A percentile compares a stretch with the other conserved stretches of the same genome.
phyloP scores from a whole-genome alignment of 2,113 vertebrate species.

The Tetrax tetrax region DNA sequence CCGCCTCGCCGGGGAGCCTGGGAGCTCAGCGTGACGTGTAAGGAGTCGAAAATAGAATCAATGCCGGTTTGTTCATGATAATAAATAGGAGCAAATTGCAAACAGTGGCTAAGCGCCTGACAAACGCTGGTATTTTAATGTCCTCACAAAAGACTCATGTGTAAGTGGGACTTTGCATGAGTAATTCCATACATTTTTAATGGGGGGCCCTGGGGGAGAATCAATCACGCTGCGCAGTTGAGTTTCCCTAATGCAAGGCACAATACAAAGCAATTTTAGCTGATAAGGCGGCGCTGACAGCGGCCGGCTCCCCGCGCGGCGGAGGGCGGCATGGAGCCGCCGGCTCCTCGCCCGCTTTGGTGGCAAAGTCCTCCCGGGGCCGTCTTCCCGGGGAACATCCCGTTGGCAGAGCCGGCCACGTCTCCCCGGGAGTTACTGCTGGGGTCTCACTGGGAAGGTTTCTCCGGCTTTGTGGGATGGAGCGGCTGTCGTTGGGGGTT shows the following conservation, averaged over 20 bases:
- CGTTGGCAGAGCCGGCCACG: rapidly evolving
- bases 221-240: neutral
- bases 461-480: rapidly evolving
- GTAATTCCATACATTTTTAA: slow-evolving; percentile 50
- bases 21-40: neutral
- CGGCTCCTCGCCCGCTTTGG: rapidly evolving
- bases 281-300: neutral
- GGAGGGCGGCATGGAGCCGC: neutral
- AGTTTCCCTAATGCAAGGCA: neutral
- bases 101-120: neutral
- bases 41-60: neutral
- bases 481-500: rapidly evolving
- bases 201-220: neutral
- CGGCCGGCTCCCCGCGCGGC: neutral
- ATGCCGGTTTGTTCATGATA: neutral
- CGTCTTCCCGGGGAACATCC: neutral
- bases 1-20: neutral
- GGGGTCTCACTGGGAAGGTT: neutral
- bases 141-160: neutral
- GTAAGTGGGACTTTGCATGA: slow-evolving; percentile 1
- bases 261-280: neutral
- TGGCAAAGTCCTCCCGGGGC: rapidly evolving
- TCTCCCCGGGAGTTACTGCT: neutral
- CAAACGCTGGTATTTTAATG: neutral
- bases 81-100: neutral